These are phyloP conservation scores for Paramormyrops kingsleyae DNA, from an alignment of 2,113 vertebrate genomes.

Conservation along the genomic window DNA sequence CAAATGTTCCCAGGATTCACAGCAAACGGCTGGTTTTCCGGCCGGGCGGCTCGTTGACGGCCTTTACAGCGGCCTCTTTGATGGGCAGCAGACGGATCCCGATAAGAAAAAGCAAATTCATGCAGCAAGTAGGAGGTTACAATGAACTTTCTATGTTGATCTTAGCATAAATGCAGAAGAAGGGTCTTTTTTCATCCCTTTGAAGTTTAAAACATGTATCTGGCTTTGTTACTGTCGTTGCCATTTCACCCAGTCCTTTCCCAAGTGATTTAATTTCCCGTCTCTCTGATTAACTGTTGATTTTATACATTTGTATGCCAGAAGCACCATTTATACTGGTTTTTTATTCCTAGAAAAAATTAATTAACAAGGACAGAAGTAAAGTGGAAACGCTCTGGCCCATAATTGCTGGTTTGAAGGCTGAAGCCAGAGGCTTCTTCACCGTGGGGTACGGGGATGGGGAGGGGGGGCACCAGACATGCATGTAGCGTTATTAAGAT, in stretches of 20 bases:
- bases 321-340: background rate
- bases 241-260: background rate
- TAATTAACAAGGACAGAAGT: background rate
- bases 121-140: background rate
- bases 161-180: background rate
- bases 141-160: background rate
- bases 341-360: background rate
- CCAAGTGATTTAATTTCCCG: background rate
- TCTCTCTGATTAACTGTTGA: background rate
- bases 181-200: background rate
- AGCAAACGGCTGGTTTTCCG: background rate
- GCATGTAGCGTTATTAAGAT: background rate
- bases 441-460: background rate
- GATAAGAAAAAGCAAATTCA: background rate
- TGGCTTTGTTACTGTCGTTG: background rate
- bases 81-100: background rate
- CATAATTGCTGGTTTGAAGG: background rate
- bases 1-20: conserved; percentile 43
- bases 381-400: background rate
- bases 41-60: too few species aligned
- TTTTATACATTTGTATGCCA: background rate
- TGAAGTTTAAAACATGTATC: background rate
- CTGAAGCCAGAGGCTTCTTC: background rate
- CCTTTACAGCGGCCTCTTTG: background rate
- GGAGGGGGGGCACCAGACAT: background rate